Base-by-base conservation (phyloP, 2,113 vertebrate genomes). In the Cettia cetti region DNA sequence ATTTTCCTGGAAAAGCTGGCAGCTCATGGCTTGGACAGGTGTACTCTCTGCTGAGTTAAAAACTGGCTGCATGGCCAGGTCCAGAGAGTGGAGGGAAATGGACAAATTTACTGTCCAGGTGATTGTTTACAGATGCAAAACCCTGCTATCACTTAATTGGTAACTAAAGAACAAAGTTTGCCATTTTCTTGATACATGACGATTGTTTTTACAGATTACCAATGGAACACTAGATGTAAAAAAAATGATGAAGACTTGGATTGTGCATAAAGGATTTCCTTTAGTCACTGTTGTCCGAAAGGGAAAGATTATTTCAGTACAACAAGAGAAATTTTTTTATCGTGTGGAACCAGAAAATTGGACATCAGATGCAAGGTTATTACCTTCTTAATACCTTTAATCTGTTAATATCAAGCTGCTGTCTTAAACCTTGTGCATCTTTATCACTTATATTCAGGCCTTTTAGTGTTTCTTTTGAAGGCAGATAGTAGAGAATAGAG, bases 161-260 rank as follows among this genome's bases (percentile, higher is more conserved):
- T 71, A 57, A 76, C 7, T 64, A 63, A 50, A 60, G 4, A 22
- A 74, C 11, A 14, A 91, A 4, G 13, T 59, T 71, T 90, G 15
- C 13, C 20, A 2, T 28, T 65, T 81, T 65, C 42, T 69, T 79
- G 2, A 59, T 82, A 77, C 14, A 9, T 82, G 66, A 40, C 88
- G n/a, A 68, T 95, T 82, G 39, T 94, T 50, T 96, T 96, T 90
- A 2, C 94, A 99, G 96, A 94, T 99, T 49, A 98, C 98, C 39
- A 97, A 96, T 45, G 97, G 97, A 77, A 98, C 97, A 11, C 79
- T 97, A 68, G 98, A 98, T 91, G 98, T 99, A 50, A 98, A 99
- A 59, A 98, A 98, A 91, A 98, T 99, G 97, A 99, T 99, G 99
- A 98, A 97, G 94, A 99, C 99, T 6, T 99, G 99, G 99, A 99